Evolutionary conservation across 2,888 invertebrate genomes (phyloP).

Genomic region (Zhengitettix transpicula): DNA sequence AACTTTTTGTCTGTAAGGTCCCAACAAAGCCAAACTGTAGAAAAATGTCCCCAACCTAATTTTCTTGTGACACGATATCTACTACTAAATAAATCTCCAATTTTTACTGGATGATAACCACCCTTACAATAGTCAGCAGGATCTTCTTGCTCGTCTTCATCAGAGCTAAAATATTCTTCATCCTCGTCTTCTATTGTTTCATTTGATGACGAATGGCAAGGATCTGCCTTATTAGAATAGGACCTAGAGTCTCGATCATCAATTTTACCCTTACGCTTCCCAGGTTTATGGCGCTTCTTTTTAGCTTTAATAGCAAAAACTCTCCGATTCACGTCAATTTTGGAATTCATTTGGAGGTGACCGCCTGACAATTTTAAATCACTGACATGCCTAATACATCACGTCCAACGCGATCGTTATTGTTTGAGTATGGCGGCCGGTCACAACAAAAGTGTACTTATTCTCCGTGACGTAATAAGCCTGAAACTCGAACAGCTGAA

Average conservation of each 20-base stretch:
- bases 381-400: neutral
- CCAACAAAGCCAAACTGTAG: conserved; percentile 99
- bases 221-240: conserved; percentile 14
- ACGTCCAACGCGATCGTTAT: conserved; percentile 24
- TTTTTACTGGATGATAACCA: conserved; percentile 97
- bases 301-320: conserved; percentile 84
- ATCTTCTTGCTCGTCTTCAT: conserved; percentile 96
- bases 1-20: conserved; percentile 87
- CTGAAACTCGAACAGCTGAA: conserved; percentile 2
- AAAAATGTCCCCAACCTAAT: conserved; percentile 98
- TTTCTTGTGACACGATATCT: conserved; percentile 95
- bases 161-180: conserved; percentile 54
- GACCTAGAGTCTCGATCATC: conserved; percentile 25
- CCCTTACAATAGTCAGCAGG: conserved; percentile 93
- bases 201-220: conserved; percentile 43
- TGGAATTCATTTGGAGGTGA: conserved; percentile 50
- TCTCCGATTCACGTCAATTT: conserved; percentile 81
- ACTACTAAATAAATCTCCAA: conserved; percentile 82
- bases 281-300: conserved; percentile 66
- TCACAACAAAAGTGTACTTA: conserved; percentile 8
- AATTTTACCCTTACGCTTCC: conserved; percentile 66
- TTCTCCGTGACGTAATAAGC: conserved; percentile 7
- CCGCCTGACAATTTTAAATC: neutral
- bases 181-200: conserved; percentile 61
- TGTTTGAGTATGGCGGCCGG: conserved; percentile 55